Conservation (phyloP, 30 jellyfish, hydroid and myxozoan genomes). For the Cassiopea andromeda region DNA sequence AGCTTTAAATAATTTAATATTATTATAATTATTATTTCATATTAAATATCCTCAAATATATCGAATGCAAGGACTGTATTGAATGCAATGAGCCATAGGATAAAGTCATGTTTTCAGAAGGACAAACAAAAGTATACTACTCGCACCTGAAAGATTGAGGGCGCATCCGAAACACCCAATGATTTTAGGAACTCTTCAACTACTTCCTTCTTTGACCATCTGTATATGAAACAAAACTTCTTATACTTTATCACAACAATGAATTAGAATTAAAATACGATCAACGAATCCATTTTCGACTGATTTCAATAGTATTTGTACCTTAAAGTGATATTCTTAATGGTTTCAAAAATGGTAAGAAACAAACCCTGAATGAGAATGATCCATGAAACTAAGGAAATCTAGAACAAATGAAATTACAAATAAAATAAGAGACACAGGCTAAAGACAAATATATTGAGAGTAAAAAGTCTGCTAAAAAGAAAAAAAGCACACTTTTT, state of each 20-base stretch:
- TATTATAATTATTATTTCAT: too few relatives aligned
- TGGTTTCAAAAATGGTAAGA: background rate
- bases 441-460: too few relatives aligned
- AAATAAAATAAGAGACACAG: background rate
- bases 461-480: background rate
- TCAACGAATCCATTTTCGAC: too few relatives aligned
- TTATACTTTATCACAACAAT: too few relatives aligned
- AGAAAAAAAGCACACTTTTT: background rate
- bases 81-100: too few relatives aligned
- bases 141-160: slow-evolving; percentile 33
- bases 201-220: slow-evolving; percentile 57
- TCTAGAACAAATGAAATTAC: slow-evolving; percentile 38
- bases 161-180: slow-evolving; percentile 44
- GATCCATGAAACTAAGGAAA: slow-evolving; percentile 59
- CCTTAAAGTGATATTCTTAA: background rate
- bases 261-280: too few relatives aligned
- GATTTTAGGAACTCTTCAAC: slow-evolving; percentile 62
- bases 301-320: too few relatives aligned
- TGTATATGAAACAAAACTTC: background rate
- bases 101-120: too few relatives aligned
- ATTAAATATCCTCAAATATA: too few relatives aligned
- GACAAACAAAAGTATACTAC: too few relatives aligned
- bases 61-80: too few relatives aligned
- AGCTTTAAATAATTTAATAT: too few relatives aligned
- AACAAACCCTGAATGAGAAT: slow-evolving; percentile 63